phyloP scores from a whole-genome alignment of 2,797 vertebrate genomes.

The Notolabrus celidotus region DNA sequence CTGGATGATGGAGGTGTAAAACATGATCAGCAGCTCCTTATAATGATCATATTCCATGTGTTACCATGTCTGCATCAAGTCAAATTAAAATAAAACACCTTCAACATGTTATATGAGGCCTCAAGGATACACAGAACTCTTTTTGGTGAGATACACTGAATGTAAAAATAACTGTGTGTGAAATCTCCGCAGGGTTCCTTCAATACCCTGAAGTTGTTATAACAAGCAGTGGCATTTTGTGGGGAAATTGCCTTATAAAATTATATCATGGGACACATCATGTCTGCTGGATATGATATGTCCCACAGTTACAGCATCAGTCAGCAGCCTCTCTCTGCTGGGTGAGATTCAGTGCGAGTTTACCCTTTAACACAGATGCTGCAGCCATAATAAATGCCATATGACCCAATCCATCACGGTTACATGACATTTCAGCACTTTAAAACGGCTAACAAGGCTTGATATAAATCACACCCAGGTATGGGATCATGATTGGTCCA shows the following conservation, averaged over 20 bases:
- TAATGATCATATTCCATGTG: no score
- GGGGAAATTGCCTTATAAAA: constrained; percentile 16
- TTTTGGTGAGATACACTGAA: neutral
- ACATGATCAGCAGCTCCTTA: no score
- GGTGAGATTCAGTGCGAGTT: constrained; percentile 61
- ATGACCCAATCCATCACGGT: constrained; percentile 71
- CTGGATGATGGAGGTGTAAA: no score
- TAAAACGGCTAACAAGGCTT: constrained; percentile 67
- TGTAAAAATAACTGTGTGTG: neutral
- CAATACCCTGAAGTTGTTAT: constrained; percentile 10
- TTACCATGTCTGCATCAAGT: no score
- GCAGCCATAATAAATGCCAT: constrained; percentile 66
- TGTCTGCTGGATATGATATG: constrained; percentile 38
- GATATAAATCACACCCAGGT: constrained; percentile 52
- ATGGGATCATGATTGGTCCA: constrained; percentile 54
- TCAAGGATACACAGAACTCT: neutral
- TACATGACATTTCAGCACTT: constrained; percentile 70
- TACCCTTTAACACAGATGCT: constrained; percentile 75
- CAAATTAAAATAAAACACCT: no score
- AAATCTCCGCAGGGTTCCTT: constrained; percentile 1
- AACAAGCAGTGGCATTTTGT: constrained; percentile 34
- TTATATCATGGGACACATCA: constrained; percentile 31
- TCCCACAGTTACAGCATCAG: constrained; percentile 47
- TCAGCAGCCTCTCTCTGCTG: constrained; percentile 34
- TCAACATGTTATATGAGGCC: neutral